phyloP scores from a whole-genome alignment of 1,140 invertebrate genomes.

The Drosophila neocordata region DNA sequence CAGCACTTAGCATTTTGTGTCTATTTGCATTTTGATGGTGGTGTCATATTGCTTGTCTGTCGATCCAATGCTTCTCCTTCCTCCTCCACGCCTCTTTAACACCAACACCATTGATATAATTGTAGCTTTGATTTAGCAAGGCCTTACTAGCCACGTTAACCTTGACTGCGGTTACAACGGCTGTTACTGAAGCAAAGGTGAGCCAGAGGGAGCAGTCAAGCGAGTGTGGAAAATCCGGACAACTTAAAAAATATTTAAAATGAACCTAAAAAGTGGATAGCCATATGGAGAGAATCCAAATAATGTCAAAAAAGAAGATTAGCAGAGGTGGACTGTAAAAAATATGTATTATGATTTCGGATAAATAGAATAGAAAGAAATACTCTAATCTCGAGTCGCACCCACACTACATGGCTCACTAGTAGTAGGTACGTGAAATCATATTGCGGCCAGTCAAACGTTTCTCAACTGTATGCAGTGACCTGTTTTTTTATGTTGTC shows the following conservation, averaged over 20 bases:
- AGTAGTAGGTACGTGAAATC: too few relatives aligned
- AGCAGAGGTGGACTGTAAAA: too few relatives aligned
- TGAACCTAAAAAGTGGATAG: not conserved
- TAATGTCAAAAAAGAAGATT: not conserved
- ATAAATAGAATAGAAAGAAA: not conserved
- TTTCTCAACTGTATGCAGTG: not conserved
- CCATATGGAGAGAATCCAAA: not conserved
- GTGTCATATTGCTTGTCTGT: not conserved
- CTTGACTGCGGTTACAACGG: conserved; percentile 7
- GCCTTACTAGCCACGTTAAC: not conserved
- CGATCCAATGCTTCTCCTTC: not conserved
- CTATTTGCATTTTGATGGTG: conserved; percentile 4
- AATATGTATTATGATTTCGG: too few relatives aligned
- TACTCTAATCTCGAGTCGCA: not conserved
- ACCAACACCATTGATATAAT: not conserved
- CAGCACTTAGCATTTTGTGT: not conserved
- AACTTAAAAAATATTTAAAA: too few relatives aligned
- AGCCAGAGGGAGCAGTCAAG: not conserved
- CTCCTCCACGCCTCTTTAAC: not conserved
- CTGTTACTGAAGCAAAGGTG: not conserved
- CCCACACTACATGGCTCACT: not conserved
- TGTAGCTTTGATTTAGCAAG: conserved; percentile 2
- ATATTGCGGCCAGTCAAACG: not conserved
- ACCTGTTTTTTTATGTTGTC: not conserved
- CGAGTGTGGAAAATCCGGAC: too few relatives aligned